phyloP scores from a whole-genome alignment of 92 coral and sea anemone species.

The Heteractis magnifica region DNA sequence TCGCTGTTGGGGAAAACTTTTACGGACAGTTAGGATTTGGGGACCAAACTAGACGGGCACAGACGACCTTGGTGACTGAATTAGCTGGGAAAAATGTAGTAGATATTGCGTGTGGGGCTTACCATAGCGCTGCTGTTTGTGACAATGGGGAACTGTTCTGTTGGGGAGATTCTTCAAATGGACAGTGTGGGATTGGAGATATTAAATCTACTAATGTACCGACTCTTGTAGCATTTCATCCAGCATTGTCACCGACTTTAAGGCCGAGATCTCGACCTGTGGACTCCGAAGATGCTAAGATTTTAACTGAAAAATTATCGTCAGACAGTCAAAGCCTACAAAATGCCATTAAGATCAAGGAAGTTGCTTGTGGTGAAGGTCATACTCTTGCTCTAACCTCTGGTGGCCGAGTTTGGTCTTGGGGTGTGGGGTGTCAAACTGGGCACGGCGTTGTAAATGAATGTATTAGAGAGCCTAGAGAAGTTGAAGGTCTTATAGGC shows the following conservation, averaged over 20 bases:
- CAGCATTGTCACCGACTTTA: conserved; percentile 6
- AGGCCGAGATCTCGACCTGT: conserved; percentile 23
- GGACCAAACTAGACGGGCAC: conserved; percentile 60
- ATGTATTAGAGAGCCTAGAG: conserved; percentile 54
- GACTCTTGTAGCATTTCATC: conserved; percentile 53
- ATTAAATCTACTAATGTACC: conserved; percentile 53
- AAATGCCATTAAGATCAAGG: conserved; percentile 29
- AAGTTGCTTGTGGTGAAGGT: conserved; percentile 83
- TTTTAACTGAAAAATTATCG: background rate
- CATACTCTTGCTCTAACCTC: conserved; percentile 77
- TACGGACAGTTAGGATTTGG: conserved; percentile 95
- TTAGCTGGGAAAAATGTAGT: conserved; percentile 63
- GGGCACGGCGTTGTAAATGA: conserved; percentile 70
- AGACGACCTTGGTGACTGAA: conserved; percentile 56
- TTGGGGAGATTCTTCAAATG: conserved; percentile 97
- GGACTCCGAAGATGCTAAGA: conserved; percentile 26
- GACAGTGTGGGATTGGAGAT: conserved; percentile 93
- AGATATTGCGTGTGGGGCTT: conserved; percentile 82
- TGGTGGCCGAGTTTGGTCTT: conserved; percentile 88
- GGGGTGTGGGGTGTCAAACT: conserved; percentile 89
- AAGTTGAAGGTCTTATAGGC: conserved; percentile 65
- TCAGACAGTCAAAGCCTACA: background rate
- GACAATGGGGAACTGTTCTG: conserved; percentile 71
- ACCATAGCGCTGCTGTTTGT: conserved; percentile 75
- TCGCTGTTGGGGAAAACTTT: conserved; percentile 79